Base-by-base conservation (phyloP, 2,797 vertebrate species). In the Danionella dracula region DNA sequence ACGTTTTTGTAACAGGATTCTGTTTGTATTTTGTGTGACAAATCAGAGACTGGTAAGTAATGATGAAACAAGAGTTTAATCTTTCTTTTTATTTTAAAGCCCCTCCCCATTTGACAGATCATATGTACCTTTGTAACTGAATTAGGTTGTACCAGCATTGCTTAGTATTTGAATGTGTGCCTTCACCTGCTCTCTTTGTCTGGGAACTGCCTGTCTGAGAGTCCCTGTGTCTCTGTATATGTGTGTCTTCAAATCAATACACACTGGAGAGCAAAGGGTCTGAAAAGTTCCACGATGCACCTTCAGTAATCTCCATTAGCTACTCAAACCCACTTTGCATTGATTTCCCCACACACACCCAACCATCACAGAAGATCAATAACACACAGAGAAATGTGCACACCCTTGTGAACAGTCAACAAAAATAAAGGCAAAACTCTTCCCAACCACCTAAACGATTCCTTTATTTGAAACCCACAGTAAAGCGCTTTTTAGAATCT, bases 311-410 rank as follows among this genome's bases (percentile, higher is more conserved):
- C 72, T 78, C 71, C 76, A 76, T 44, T 75, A 72, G 63, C 69
- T 81, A 73, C 78, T 73, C 62, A 80, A 80, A 82, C 71, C 66
- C 71, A 74, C 65, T 83, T 61, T 72, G 59, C 76, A 82, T 84
- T 77, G 82, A 85, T 83, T 60, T 64, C 38, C 44, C 38, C 68
- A 42, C 38, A 57, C 31, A 45, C 37, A 54, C 23, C 59, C 40
- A 61, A 57, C 64, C 73, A 34, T 60, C 44, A 61, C 50, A 16
- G n/a, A 27, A 55, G 57, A 55, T 32, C 40, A 13, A 40, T 55
- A 58, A 63, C 49, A 49, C 57, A 63, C 59, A 46, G 38, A 71
- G 45, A 70, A 27, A 63, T 45, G 66, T 13, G 37, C 46, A 62
- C 55, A 56, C 53, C 48, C 55, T 48, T 40, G 57, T 66, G 70